These are phyloP conservation scores for Sipunculus nudus DNA, from an alignment of 2,888 invertebrate genomes.

Conservation along the genomic window DNA sequence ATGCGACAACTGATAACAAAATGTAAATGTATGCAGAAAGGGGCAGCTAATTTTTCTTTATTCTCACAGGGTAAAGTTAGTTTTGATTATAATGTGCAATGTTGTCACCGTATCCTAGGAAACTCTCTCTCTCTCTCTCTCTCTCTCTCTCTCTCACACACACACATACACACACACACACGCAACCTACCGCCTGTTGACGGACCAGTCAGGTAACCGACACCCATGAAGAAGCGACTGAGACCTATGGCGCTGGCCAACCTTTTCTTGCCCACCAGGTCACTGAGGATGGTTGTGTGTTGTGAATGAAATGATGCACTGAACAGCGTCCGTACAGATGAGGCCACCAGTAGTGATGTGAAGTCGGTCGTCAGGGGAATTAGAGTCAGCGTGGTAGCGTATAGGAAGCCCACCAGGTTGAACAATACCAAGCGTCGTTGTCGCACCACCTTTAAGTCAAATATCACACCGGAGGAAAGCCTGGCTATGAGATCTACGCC, in stretches of 20 bases:
- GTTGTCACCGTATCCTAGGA: too few species aligned
- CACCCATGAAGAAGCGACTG: slow-evolving; percentile 6
- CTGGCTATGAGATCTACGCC: background rate
- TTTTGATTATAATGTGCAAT: too few species aligned
- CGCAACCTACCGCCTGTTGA: slow-evolving; percentile 15
- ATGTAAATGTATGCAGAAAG: too few species aligned
- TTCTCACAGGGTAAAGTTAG: too few species aligned
- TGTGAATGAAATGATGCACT: background rate
- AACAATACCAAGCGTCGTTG: background rate
- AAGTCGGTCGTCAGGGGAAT: background rate
- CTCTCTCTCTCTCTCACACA: too few species aligned
- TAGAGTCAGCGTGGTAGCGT: background rate
- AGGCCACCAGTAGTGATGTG: background rate
- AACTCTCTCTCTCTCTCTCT: too few species aligned
- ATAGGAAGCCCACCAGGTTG: background rate
- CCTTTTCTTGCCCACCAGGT: background rate
- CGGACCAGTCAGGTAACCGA: slow-evolving; percentile 11
- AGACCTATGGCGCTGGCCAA: slow-evolving; percentile 9
- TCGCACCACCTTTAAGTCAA: background rate
- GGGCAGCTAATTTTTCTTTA: too few species aligned
- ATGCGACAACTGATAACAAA: too few species aligned
- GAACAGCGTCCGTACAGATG: background rate
- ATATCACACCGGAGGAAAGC: slow-evolving; percentile 1
- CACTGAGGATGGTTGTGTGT: background rate
- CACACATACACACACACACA: too few species aligned